These are phyloP conservation scores for Hippocampus mohnikei DNA, from an alignment of 2,113 vertebrate genomes.

Conservation along the genomic window DNA sequence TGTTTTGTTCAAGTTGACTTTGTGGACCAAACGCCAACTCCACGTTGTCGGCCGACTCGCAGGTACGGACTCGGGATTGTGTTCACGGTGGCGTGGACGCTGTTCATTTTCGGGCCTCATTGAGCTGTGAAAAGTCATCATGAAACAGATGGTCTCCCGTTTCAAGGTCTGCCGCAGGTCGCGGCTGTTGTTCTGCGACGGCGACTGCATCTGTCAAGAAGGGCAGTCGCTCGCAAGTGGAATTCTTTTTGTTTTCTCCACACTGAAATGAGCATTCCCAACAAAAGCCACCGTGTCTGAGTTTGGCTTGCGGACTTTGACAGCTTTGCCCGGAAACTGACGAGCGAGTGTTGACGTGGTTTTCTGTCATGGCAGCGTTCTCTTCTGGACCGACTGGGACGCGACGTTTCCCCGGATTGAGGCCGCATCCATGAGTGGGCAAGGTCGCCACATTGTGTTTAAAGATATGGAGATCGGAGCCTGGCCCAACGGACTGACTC, in stretches of 20 bases:
- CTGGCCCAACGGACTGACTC: constrained; percentile 96
- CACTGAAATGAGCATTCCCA: constrained; percentile 9
- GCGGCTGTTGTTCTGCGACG: constrained; percentile 38
- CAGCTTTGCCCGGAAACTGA: constrained; percentile 3
- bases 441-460: constrained; percentile 88
- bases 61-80: constrained; percentile 18
- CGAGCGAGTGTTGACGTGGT: not conserved
- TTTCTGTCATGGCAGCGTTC: constrained; percentile 74
- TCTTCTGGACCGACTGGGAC: constrained; percentile 99
- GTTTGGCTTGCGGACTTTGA: not conserved
- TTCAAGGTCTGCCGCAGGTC: constrained; percentile 45
- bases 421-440: constrained; percentile 94
- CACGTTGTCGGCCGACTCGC: constrained; percentile 16
- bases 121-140: constrained; percentile 62
- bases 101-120: constrained; percentile 63
- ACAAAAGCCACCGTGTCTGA: not conserved
- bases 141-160: constrained; percentile 63
- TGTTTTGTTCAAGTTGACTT: constrained; percentile 31
- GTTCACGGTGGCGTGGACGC: constrained; percentile 37
- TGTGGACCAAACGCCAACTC: constrained; percentile 28
- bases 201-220: constrained; percentile 20
- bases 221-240: constrained; percentile 13
- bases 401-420: constrained; percentile 96
- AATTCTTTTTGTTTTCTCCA: constrained; percentile 10
- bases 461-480: constrained; percentile 98